Evolutionary conservation across 2,113 vertebrate species (phyloP).

Genomic region (Gasterosteus nipponicus): DNA sequence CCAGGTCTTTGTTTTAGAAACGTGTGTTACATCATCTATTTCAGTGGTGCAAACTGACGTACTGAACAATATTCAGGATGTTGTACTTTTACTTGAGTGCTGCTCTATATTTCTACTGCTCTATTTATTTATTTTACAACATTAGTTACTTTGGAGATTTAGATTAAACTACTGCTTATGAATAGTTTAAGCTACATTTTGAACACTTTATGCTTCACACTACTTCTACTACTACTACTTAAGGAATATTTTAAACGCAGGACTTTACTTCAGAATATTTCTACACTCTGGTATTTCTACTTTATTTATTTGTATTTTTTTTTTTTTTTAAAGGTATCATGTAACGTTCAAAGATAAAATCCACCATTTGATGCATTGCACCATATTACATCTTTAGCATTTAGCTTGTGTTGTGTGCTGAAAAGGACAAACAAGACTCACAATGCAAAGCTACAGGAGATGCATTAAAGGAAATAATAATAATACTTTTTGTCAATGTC

Average conservation of each 20-base stretch:
- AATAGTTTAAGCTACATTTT: neutral
- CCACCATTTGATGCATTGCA: no score
- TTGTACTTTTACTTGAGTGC: neutral
- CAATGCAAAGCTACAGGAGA: no score
- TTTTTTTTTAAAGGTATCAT: no score
- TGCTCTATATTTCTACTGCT: neutral
- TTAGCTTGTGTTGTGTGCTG: no score
- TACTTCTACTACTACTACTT: neutral
- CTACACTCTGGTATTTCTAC: neutral
- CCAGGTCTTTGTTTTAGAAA: conserved; percentile 14
- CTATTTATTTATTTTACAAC: neutral
- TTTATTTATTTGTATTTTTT: neutral
- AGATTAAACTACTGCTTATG: neutral
- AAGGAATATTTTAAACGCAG: neutral
- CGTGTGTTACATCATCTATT: conserved; percentile 16
- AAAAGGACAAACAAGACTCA: no score
- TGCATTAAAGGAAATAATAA: no score
- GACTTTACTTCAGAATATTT: neutral
- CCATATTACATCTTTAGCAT: no score
- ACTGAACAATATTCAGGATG: neutral
- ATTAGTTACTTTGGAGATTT: neutral
- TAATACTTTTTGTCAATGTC: no score
- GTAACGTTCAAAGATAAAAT: no score
- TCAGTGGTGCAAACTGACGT: neutral
- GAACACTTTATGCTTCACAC: neutral